Conservation (phyloP, 2,888 invertebrate species). For the Drosophila histrio region DNA sequence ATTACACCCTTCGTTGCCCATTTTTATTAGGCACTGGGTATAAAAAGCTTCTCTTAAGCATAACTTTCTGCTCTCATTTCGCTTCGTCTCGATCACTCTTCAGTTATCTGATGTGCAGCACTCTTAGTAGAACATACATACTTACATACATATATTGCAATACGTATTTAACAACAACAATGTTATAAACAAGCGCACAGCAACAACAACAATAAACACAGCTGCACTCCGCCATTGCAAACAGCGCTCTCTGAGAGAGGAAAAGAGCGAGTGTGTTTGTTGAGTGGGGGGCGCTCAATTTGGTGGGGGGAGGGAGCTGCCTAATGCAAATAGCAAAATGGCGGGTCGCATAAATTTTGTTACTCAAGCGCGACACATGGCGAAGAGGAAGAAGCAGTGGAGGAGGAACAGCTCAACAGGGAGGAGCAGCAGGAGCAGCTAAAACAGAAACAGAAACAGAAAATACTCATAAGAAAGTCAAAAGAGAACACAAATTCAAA, state of each 20-base stretch:
- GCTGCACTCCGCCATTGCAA: slow-evolving; percentile 13
- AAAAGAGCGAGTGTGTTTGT: not conserved
- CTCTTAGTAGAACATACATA: slow-evolving; percentile 15
- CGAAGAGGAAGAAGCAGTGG: slow-evolving; percentile 2
- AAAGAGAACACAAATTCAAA: slow-evolving; percentile 55
- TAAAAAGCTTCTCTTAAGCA: not conserved
- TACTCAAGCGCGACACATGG: slow-evolving; percentile 68
- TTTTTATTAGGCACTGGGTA: no score
- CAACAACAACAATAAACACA: not conserved
- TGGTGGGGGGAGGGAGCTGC: slow-evolving; percentile 37
- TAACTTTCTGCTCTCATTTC: slow-evolving; percentile 5
- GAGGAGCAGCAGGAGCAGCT: slow-evolving; percentile 7
- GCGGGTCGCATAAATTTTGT: slow-evolving; percentile 71
- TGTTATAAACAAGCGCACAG: not conserved
- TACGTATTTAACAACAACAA: not conserved
- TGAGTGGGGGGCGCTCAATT: slow-evolving; percentile 12
- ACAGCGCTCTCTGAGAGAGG: slow-evolving; percentile 7
- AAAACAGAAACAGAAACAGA: slow-evolving; percentile 19
- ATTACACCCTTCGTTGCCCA: no score
- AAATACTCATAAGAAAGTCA: slow-evolving; percentile 35
- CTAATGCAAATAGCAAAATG: slow-evolving; percentile 67
- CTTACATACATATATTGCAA: no score
- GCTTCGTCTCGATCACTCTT: slow-evolving; percentile 5
- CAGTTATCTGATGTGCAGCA: slow-evolving; percentile 4
- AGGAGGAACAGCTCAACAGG: not conserved